A percentile compares a stretch with the other conserved stretches of the same genome.
These are phyloP conservation scores for Simalia tracyae DNA, from an alignment of 2,797 vertebrate species.

Conservation along the genomic window DNA sequence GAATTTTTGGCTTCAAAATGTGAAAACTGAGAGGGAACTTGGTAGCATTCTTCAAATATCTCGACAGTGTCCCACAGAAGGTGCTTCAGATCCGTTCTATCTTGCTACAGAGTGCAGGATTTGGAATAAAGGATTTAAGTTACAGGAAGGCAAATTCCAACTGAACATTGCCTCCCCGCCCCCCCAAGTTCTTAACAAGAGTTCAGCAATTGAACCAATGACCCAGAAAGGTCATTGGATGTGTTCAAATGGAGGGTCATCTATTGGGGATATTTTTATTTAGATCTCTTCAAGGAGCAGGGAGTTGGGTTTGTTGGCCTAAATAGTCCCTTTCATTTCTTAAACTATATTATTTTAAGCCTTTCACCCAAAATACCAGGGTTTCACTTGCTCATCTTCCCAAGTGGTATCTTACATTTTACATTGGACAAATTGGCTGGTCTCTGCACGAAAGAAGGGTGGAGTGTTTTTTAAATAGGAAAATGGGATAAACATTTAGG, in stretches of 20 bases:
- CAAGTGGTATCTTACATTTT: too few species aligned
- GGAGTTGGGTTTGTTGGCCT: neutral
- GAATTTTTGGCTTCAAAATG: neutral
- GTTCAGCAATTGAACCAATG: neutral
- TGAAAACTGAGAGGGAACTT: neutral
- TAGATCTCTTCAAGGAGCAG: neutral
- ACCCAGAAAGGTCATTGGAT: neutral
- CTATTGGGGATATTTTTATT: neutral
- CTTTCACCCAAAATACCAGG: too few species aligned
- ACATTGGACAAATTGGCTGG: too few species aligned
- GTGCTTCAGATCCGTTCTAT: neutral
- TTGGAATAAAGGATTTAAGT: neutral
- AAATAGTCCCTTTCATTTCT: too few species aligned
- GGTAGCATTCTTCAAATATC: neutral
- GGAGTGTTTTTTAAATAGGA: too few species aligned
- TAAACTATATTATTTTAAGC: too few species aligned
- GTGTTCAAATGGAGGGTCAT: neutral
- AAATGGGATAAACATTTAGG: too few species aligned
- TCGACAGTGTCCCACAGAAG: neutral
- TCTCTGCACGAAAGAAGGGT: too few species aligned
- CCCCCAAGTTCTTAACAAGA: neutral
- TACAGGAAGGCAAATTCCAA: neutral
- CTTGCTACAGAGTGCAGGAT: neutral
- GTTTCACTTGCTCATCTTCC: too few species aligned
- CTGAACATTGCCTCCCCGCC: neutral